Percentiles rank a stretch among this genome's conserved stretches.
These are phyloP conservation scores for Polymixis lichenea DNA, from an alignment of 2,888 invertebrate genomes.

Conservation along the genomic window DNA sequence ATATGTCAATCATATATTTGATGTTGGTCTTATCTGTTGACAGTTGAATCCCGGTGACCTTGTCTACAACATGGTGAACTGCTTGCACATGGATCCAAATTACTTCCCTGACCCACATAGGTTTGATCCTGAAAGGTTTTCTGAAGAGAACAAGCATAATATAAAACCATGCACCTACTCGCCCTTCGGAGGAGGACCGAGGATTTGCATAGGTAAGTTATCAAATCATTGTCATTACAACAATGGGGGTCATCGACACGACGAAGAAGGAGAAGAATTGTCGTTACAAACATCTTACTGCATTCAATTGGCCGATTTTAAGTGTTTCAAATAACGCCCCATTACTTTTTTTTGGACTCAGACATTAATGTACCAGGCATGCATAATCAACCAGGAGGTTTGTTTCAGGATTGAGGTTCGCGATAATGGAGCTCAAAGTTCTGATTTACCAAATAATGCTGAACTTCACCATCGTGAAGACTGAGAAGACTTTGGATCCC, in stretches of 20 bases:
- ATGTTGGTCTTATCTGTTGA: neutral
- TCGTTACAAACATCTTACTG: no score
- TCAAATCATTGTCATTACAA: no score
- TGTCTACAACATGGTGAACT: slow-evolving; percentile 59
- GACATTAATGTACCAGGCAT: slow-evolving; percentile 1
- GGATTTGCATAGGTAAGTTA: slow-evolving; percentile 88
- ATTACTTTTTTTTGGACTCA: no score
- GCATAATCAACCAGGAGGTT: slow-evolving; percentile 7
- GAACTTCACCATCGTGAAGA: slow-evolving; percentile 79
- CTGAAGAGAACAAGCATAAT: slow-evolving; percentile 82
- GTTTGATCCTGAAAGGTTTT: slow-evolving; percentile 87
- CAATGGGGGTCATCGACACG: no score
- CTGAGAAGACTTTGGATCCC: slow-evolving; percentile 81
- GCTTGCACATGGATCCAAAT: slow-evolving; percentile 70
- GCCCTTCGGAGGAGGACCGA: slow-evolving; percentile 90
- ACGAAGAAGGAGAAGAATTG: no score
- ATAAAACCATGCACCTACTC: slow-evolving; percentile 86
- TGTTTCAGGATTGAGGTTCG: slow-evolving; percentile 80
- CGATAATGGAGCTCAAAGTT: slow-evolving; percentile 82
- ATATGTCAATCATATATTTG: no score
- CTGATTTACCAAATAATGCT: slow-evolving; percentile 76
- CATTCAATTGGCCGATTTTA: no score
- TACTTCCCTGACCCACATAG: slow-evolving; percentile 74
- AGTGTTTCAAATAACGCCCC: no score
- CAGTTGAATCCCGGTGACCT: slow-evolving; percentile 63